Evolutionary conservation across 2,113 vertebrate species (phyloP), one percentile per base, ranked within the genome.

Genomic region (Patagioenas fasciata): DNA sequence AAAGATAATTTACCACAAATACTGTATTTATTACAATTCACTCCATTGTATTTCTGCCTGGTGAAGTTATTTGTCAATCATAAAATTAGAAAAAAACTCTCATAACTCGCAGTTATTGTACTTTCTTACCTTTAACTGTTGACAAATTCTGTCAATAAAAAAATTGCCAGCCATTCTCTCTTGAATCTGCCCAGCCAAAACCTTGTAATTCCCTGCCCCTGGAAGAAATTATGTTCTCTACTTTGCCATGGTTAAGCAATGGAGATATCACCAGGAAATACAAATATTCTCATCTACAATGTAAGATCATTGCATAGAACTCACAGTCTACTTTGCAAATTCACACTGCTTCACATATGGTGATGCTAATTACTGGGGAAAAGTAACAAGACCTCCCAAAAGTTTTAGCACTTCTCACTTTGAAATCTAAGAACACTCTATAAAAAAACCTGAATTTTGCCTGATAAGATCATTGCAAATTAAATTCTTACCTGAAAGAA

Each of bases 61-160:
- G 69, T 90, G 77, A 93, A 96, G 77, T 92, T 93, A 80, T 88
- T 89, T 84, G 77, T 94, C 73, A 67, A 67, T 71, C 95, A 86
- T 75, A 91, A 83, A 83, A 51, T 3, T 9, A 19, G 51, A 87
- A 54, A 73, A 65, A 83, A 14, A 15, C 34, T 93, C 62, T 95
- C 47, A 72, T 79, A 29, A 42, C 95, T 94, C 29, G 44, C 40
- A 88, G 36, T 93, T 91, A 74, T 74, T 95, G 74, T 91, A 53
- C 78, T 83, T 86, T 60, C 70, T 94, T 81, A 98, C 97, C 95
- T 98, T 99, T 75, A 98, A 97, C 80, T 98, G 97, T 72, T 97
- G 96, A 86, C 96, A 97, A 95, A 98, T 98, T 87, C 98, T 90
- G 17, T 98, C 98, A 77, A 98, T 98, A 89, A 99, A 99, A 93